Conservation (phyloP, 2,797 vertebrate genomes). For the Periophthalmus magnuspinnatus region DNA sequence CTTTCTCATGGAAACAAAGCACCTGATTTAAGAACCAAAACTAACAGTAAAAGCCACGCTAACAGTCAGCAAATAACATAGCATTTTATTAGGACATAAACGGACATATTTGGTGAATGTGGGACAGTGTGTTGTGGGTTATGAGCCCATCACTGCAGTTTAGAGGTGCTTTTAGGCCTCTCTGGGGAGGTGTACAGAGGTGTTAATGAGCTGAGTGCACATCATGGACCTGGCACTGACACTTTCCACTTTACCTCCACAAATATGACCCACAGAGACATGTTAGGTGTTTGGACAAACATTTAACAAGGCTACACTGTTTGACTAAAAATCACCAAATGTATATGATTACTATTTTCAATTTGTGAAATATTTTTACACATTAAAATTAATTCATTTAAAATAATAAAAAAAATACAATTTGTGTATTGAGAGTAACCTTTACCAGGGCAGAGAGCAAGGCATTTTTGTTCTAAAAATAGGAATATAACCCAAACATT, state of each 20-base stretch:
- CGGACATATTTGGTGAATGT: conserved; percentile 29
- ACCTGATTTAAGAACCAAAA: conserved; percentile 27
- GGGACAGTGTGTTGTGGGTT: conserved; percentile 29
- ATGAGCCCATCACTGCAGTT: conserved; percentile 30
- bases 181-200: conserved; percentile 45
- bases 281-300: conserved; percentile 50
- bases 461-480: background rate
- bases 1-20: conserved; percentile 43
- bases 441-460: background rate
- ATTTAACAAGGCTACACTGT: conserved; percentile 27
- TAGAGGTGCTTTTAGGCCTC: conserved; percentile 40
- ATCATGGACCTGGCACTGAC: conserved; percentile 61
- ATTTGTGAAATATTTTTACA: background rate
- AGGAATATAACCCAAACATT: background rate
- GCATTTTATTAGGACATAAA: conserved; percentile 20
- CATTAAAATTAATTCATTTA: background rate
- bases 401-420: background rate
- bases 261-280: conserved; percentile 51
- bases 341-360: background rate
- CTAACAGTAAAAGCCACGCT: conserved; percentile 14
- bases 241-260: conserved; percentile 60
- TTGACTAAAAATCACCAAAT: conserved; percentile 18
- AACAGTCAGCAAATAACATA: conserved; percentile 17
- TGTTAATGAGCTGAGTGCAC: conserved; percentile 57
- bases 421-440: background rate